Conservation (phyloP, 2,797 vertebrate genomes). For the Basileuterus tristriatus region DNA sequence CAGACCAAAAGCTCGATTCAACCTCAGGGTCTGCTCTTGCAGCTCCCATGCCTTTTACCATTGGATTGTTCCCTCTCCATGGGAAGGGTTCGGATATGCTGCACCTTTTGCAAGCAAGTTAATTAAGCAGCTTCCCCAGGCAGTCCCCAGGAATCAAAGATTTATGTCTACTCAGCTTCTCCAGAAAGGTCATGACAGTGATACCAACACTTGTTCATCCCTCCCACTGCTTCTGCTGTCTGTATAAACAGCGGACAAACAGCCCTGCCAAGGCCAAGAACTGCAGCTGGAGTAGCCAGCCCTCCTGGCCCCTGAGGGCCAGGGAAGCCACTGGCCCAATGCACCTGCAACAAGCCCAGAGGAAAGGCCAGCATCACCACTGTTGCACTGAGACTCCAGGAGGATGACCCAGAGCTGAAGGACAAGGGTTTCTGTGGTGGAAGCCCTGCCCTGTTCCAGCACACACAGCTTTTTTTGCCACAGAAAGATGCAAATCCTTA, state of each 20-base stretch:
- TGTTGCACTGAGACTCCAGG: not conserved
- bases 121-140: not conserved
- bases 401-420: not conserved
- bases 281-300: rapidly evolving
- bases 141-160: not conserved
- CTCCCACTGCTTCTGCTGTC: not conserved
- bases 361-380: not conserved
- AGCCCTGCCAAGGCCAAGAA: not conserved
- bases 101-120: not conserved
- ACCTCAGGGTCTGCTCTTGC: not conserved
- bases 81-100: not conserved
- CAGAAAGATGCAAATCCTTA: not conserved
- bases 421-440: rapidly evolving
- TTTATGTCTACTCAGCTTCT: not conserved
- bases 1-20: not conserved
- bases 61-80: rapidly evolving
- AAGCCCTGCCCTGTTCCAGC: not conserved
- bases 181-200: not conserved
- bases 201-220: not conserved
- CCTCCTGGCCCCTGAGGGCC: rapidly evolving
- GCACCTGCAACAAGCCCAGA: rapidly evolving
- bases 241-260: not conserved
- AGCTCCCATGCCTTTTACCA: not conserved
- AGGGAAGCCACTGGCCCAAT: not conserved
- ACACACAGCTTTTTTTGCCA: not conserved